Evolutionary conservation across 2,113 vertebrate genomes (phyloP), one percentile per base, ranked within the genome.

Genomic region (Eclectus roratus): DNA sequence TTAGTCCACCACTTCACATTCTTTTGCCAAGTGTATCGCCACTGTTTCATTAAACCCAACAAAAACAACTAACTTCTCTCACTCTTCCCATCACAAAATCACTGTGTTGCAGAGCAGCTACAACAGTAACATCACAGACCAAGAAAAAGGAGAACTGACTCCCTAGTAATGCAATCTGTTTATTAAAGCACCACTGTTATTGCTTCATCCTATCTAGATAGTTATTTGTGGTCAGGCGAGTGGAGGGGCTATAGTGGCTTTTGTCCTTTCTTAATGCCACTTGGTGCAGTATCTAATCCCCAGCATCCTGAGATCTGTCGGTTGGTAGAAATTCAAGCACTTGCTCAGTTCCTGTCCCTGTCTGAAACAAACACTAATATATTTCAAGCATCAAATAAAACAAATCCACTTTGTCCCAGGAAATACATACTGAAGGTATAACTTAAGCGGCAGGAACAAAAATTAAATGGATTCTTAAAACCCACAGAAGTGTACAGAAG

Each of bases 81-180:
- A 31, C 13, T 53, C 39, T 66, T 71, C 25, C 28, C 35, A 71
- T 68, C 46, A 68, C 72, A 74, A 84, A 74, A 50, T 10, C 60
- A 63, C 44, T 24, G 7, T 0, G 10, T n/a, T 41, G 15, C 35
- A 80, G 44, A 77, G 23, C 27, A 43, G 55, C 44, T 53, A 41
- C 31, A 53, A 46, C 10, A 49, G 41, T 5, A 56, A 35, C 19
- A 78, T 20, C 58, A 47, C 8, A 33, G 21, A 81, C 65, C 7
- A 61, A 39, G 5, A n/a, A 31, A 77, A 37, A 0, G 0, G 16
- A 71, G 65, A 68, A 18, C 11, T 23, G n/a, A 31, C 18, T 50
- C 5, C 16, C 9, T 14, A 7, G 9, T 3, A 49, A 77, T 2
- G 6, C n/a, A n/a, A 41, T 12, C 11, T 25, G 4, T 9, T 81